Evolutionary conservation across 53 echinoderm and acorn worm species (phyloP).

Genomic region (Temnopleurus reevesii): DNA sequence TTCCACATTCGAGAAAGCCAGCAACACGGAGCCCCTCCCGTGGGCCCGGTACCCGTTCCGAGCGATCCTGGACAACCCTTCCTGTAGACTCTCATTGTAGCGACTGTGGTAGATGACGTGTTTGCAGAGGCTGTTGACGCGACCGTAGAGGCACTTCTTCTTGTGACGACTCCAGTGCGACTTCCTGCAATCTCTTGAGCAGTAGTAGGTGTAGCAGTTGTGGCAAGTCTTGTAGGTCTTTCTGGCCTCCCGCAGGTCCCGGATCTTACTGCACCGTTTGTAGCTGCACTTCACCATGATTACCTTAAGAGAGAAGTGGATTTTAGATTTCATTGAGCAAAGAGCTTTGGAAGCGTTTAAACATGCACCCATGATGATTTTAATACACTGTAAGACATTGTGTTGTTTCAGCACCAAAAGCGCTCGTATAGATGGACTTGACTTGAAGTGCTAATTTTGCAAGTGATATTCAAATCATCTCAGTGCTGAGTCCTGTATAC

Average conservation of each 20-base stretch:
- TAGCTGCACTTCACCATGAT: conserved; percentile 88
- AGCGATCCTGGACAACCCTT: conserved; percentile 77
- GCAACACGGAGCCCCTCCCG: conserved; percentile 79
- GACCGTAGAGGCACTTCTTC: conserved; percentile 86
- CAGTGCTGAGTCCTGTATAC: no score
- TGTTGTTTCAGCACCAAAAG: no score
- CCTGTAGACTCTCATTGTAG: conserved; percentile 75
- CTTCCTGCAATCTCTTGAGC: conserved; percentile 85
- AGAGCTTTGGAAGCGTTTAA: no score
- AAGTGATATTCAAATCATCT: no score
- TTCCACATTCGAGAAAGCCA: conserved; percentile 75
- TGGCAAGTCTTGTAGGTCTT: conserved; percentile 95
- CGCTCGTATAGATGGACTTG: no score
- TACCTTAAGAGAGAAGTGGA: conserved; percentile 32
- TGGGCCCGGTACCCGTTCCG: conserved; percentile 79
- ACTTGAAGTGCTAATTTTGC: no score
- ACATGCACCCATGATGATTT: no score
- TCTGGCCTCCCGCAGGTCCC: conserved; percentile 75
- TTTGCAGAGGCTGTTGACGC: conserved; percentile 88
- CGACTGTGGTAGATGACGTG: conserved; percentile 88
- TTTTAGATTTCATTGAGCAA: no score
- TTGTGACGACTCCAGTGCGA: conserved; percentile 89
- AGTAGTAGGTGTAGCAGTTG: conserved; percentile 98
- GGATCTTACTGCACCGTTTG: conserved; percentile 75
- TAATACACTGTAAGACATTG: no score